A percentile compares a stretch with the other conserved stretches of the same genome.
Conservation (phyloP, 2,113 vertebrate species). For the Tympanuchus pallidicinctus region DNA sequence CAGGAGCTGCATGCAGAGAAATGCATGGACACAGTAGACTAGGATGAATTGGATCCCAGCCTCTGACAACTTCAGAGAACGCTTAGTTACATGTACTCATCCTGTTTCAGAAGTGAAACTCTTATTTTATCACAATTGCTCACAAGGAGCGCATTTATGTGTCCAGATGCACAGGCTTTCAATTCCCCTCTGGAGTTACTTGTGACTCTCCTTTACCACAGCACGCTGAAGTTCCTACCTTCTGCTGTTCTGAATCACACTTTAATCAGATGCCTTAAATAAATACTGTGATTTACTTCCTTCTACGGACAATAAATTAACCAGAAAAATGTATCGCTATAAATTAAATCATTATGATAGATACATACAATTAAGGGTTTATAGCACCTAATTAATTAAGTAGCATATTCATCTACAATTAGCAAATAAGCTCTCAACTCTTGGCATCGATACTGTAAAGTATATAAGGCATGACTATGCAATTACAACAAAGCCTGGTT, state of each 20-base stretch:
- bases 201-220: neutral
- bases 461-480: neutral
- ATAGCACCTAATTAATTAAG: conserved; percentile 67
- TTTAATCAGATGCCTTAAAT: conserved; percentile 26
- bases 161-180: neutral
- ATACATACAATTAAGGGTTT: conserved; percentile 36
- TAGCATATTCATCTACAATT: conserved; percentile 57
- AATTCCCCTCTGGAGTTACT: neutral
- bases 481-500: neutral
- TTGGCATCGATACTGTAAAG: conserved; percentile 19
- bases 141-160: neutral
- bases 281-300: neutral
- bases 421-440: conserved; percentile 52
- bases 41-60: neutral
- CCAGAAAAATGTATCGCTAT: conserved; percentile 9
- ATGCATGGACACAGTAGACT: neutral
- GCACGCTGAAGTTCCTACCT: neutral
- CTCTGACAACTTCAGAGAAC: neutral
- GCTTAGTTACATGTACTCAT: neutral
- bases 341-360: conserved; percentile 60
- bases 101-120: neutral
- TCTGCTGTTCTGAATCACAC: conserved; percentile 1
- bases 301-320: conserved; percentile 6
- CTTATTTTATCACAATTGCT: neutral
- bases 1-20: neutral